Evolutionary conservation across 92 coral and sea anemone genomes (phyloP).

Genomic region (Actinostola sp.): DNA sequence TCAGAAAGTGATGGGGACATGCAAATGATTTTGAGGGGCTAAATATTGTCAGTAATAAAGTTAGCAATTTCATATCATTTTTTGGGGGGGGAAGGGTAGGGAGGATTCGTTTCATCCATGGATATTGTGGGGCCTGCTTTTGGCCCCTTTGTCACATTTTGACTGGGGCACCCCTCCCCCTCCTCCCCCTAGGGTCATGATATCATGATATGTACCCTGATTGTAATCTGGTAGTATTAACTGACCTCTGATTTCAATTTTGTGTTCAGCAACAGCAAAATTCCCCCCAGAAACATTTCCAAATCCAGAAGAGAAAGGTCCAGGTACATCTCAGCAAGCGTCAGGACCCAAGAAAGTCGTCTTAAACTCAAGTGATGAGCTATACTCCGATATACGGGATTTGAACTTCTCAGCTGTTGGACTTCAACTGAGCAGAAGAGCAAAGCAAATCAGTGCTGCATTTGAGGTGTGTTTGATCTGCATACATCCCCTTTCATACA

Average conservation of each 20-base stretch:
- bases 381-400: constrained; percentile 88
- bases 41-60: no score
- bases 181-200: no score
- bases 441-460: constrained; percentile 96
- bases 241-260: not conserved
- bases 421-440: constrained; percentile 84
- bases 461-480: constrained; percentile 72
- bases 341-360: constrained; percentile 94
- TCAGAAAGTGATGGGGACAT: no score
- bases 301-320: constrained; percentile 86
- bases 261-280: constrained; percentile 83
- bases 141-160: no score
- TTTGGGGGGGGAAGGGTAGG: no score
- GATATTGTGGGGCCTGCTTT: no score
- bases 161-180: no score
- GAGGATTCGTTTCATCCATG: no score
- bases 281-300: constrained; percentile 95
- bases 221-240: no score
- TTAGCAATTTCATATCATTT: no score
- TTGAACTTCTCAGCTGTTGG: constrained; percentile 98
- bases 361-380: constrained; percentile 89
- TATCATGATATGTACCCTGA: no score
- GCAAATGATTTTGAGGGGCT: no score
- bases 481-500: not conserved
- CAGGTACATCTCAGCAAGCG: constrained; percentile 65